Conservation (phyloP, 1,140 invertebrate genomes). For the Drosophila tani region DNA sequence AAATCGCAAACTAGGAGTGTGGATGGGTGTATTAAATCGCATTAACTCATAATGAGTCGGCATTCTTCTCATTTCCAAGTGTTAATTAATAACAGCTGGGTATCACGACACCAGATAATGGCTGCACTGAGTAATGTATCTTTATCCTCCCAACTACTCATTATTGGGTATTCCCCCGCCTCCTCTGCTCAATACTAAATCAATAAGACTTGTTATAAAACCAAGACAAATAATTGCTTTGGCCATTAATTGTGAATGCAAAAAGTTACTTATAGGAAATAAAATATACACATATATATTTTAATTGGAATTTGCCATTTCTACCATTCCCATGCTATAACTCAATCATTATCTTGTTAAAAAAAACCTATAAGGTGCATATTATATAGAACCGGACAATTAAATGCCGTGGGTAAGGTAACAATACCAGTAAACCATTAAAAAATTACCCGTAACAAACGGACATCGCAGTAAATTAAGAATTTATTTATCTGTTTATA, state of each 20-base stretch:
- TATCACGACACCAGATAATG: constrained; percentile 17
- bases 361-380: neutral
- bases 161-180: constrained; percentile 4
- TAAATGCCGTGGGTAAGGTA: constrained; percentile 9
- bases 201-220: constrained; percentile 2
- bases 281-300: neutral
- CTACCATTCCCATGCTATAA: neutral
- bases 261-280: too few relatives aligned
- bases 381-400: constrained; percentile 4
- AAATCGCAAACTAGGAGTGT: constrained; percentile 30
- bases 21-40: constrained; percentile 48
- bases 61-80: constrained; percentile 39
- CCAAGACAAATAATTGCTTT: constrained; percentile 10
- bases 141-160: constrained; percentile 9
- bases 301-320: neutral
- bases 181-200: constrained; percentile 6
- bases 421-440: neutral
- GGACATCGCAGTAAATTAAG: constrained; percentile 24
- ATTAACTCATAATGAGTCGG: constrained; percentile 45
- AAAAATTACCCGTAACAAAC: constrained; percentile 12
- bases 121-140: constrained; percentile 6
- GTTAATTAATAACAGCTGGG: constrained; percentile 29
- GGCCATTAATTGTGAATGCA: constrained; percentile 1
- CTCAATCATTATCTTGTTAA: constrained; percentile 6
- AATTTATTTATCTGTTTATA: constrained; percentile 52